Conservation (phyloP, 2,888 invertebrate species). For the Xanthorhoe designata region DNA sequence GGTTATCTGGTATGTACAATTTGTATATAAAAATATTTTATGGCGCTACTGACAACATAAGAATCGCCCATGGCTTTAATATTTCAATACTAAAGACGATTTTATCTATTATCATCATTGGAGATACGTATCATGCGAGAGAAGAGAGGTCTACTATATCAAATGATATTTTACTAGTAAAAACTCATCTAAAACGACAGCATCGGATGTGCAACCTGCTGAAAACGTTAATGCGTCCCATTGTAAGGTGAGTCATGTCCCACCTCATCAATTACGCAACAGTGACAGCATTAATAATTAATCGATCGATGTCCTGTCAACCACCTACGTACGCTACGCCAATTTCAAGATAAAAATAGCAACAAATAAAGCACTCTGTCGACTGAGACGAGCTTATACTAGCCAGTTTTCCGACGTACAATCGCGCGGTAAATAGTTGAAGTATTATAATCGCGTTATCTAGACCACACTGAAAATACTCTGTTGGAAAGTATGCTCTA, state of each 20-base stretch:
- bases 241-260: constrained; percentile 32
- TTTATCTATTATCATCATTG: too few species aligned
- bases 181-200: background rate
- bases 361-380: constrained; percentile 8
- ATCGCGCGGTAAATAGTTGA: background rate
- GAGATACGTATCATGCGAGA: too few species aligned
- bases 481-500: background rate
- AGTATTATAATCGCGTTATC: background rate
- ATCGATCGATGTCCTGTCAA: constrained; percentile 34
- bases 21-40: too few species aligned
- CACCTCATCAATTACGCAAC: constrained; percentile 33
- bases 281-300: constrained; percentile 39
- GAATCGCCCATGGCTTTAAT: too few species aligned
- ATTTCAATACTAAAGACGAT: background rate
- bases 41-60: too few species aligned
- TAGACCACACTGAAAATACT: constrained; percentile 7
- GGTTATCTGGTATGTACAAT: background rate
- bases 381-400: constrained; percentile 2
- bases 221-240: constrained; percentile 11
- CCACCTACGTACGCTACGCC: constrained; percentile 22
- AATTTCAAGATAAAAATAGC: constrained; percentile 29
- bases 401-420: background rate
- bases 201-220: background rate
- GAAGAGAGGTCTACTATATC: background rate
- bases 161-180: background rate